A percentile compares a stretch with the other conserved stretches of the same genome.
Evolutionary conservation across 1,140 invertebrate genomes (phyloP).

Genomic region (Sycobia sp.): DNA sequence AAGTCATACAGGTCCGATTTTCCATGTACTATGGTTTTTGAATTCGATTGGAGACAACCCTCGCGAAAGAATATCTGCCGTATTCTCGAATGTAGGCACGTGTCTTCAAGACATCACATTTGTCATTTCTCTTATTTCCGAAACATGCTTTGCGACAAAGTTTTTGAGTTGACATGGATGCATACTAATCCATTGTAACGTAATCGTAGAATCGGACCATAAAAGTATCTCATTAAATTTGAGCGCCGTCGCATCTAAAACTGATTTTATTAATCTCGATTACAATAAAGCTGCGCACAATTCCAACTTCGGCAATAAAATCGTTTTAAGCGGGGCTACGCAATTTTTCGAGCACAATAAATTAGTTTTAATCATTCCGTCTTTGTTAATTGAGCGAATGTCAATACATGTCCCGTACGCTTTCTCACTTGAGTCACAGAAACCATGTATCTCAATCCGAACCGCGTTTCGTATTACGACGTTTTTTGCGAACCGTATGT

Average conservation of each 20-base stretch:
- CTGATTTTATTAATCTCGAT: not conserved
- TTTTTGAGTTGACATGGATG: not conserved
- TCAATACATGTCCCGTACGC: constrained; percentile 16
- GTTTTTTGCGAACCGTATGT: not conserved
- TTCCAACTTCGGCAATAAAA: constrained; percentile 19
- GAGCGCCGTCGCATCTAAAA: not conserved
- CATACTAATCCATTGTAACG: constrained; percentile 1
- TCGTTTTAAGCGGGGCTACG: constrained; percentile 19
- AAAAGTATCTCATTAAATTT: too few species aligned
- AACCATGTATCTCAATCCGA: constrained; percentile 14
- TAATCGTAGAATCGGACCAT: too few species aligned
- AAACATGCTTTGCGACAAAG: constrained; percentile 2
- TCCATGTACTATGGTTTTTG: not conserved
- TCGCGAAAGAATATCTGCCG: constrained; percentile 2
- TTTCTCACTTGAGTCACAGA: constrained; percentile 8
- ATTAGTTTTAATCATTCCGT: not conserved
- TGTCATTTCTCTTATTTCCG: too few species aligned
- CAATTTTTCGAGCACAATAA: constrained; percentile 10
- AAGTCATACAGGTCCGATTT: constrained; percentile 3
- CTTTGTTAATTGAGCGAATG: not conserved
- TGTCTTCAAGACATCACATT: not conserved
- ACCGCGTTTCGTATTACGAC: not conserved
- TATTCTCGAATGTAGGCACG: not conserved
- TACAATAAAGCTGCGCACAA: too few species aligned
- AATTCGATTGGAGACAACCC: not conserved